Percentiles rank a stretch among this genome's conserved stretches.
phyloP scores from a whole-genome alignment of 2,113 vertebrate genomes.

The Smithornis capensis region DNA sequence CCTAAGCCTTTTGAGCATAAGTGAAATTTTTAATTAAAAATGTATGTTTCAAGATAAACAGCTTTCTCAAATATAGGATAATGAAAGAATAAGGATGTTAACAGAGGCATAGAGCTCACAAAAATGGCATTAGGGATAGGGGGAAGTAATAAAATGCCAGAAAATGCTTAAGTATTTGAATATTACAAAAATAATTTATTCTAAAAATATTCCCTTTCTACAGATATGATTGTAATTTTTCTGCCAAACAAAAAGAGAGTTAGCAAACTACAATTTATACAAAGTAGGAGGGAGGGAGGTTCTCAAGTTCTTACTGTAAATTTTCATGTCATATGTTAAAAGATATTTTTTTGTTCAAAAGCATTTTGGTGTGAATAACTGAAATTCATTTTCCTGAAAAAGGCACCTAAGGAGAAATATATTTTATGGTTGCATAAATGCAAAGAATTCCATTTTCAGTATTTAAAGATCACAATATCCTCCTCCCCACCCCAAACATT shows the following conservation, averaged over 20 bases:
- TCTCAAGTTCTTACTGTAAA: background rate
- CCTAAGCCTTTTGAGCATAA: conserved; percentile 31
- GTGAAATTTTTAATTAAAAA: conserved; percentile 52
- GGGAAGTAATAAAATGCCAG: background rate
- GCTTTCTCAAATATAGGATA: background rate
- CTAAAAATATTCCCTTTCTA: background rate
- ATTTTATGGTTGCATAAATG: background rate
- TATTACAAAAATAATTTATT: background rate
- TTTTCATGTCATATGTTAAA: background rate
- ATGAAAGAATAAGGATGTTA: conserved; percentile 19
- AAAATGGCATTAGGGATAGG: background rate
- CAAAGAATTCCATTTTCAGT: background rate
- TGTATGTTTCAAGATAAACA: conserved; percentile 25
- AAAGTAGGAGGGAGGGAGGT: background rate
- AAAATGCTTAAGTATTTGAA: background rate
- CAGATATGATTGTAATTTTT: background rate
- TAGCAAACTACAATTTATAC: background rate
- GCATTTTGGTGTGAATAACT: background rate
- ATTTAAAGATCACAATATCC: background rate
- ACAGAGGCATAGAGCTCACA: background rate
- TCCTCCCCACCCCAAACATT: background rate
- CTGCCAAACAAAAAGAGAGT: background rate
- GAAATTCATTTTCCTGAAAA: background rate
- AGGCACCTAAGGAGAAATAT: background rate
- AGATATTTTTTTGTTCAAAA: background rate